Evolutionary conservation across 2,888 invertebrate species (phyloP).

Genomic region (Ennomos quercinarius): DNA sequence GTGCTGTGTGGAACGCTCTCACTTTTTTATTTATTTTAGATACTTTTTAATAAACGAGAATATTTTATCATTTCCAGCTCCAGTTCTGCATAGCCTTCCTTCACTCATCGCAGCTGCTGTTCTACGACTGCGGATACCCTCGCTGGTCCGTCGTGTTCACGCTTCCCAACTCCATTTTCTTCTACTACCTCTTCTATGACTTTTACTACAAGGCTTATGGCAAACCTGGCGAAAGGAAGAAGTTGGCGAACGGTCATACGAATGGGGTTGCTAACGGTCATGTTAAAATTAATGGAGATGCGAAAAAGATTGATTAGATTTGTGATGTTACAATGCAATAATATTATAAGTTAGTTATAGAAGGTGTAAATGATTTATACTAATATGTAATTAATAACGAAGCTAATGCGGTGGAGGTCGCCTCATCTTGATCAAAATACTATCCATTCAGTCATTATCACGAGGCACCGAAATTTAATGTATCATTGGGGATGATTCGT

Average conservation of each 20-base stretch:
- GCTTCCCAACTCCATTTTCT: slow-evolving; percentile 95
- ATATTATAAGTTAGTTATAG: not conserved
- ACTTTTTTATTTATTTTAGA: too few relatives aligned
- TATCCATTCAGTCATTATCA: too few relatives aligned
- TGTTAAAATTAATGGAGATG: slow-evolving; percentile 44
- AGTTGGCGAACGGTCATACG: slow-evolving; percentile 51
- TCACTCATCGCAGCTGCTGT: slow-evolving; percentile 93
- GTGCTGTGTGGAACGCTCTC: too few relatives aligned
- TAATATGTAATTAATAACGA: too few relatives aligned
- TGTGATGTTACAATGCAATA: slow-evolving; percentile 6
- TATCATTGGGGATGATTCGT: too few relatives aligned
- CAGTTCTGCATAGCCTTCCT: slow-evolving; percentile 96
- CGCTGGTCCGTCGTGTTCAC: slow-evolving; percentile 93
- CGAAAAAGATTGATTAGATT: slow-evolving; percentile 37
- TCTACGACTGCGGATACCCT: slow-evolving; percentile 96
- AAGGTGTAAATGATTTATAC: too few relatives aligned
- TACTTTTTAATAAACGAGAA: not conserved
- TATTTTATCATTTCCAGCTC: slow-evolving; percentile 82
- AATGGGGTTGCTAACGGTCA: slow-evolving; percentile 44
- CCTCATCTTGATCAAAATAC: too few relatives aligned
- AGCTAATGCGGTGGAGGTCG: too few relatives aligned
- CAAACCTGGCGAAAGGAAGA: slow-evolving; percentile 62
- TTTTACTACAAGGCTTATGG: slow-evolving; percentile 94
- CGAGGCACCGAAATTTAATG: too few relatives aligned
- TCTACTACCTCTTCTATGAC: slow-evolving; percentile 96